Percentiles rank a stretch among this genome's conserved stretches.
Evolutionary conservation across 2,113 vertebrate genomes (phyloP).

Genomic region (Actenoides hombroni): DNA sequence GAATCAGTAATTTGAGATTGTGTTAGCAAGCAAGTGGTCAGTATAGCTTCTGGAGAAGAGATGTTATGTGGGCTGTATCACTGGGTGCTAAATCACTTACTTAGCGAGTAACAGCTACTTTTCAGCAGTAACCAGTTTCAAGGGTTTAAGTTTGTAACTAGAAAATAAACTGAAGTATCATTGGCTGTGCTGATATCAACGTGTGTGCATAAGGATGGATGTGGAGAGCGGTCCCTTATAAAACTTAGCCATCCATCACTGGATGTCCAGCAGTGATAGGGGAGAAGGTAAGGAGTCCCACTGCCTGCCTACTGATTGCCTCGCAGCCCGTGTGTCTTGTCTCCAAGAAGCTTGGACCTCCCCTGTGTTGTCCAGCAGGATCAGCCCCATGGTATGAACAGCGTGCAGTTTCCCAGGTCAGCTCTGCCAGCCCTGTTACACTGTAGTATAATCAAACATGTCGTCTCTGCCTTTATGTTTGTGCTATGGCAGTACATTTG

Average conservation of each 20-base stretch:
- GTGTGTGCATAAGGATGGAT: background rate
- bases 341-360: background rate
- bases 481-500: background rate
- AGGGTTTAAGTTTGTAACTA: background rate
- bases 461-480: background rate
- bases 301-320: fast-evolving
- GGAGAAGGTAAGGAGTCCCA: background rate
- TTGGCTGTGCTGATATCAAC: background rate
- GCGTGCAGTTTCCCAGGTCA: background rate
- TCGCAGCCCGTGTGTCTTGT: fast-evolving
- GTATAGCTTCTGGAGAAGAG: background rate
- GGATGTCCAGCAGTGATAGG: background rate
- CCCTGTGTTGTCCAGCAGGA: background rate
- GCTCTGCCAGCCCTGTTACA: background rate
- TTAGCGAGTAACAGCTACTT: background rate
- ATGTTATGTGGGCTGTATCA: background rate
- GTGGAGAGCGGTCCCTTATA: background rate
- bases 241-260: background rate
- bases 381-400: background rate
- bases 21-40: background rate
- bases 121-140: background rate
- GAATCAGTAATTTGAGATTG: background rate
- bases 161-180: background rate
- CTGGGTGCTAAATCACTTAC: background rate
- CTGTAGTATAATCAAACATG: background rate